phyloP scores from a whole-genome alignment of 2,888 invertebrate species.

The Palloptera scutellata region DNA sequence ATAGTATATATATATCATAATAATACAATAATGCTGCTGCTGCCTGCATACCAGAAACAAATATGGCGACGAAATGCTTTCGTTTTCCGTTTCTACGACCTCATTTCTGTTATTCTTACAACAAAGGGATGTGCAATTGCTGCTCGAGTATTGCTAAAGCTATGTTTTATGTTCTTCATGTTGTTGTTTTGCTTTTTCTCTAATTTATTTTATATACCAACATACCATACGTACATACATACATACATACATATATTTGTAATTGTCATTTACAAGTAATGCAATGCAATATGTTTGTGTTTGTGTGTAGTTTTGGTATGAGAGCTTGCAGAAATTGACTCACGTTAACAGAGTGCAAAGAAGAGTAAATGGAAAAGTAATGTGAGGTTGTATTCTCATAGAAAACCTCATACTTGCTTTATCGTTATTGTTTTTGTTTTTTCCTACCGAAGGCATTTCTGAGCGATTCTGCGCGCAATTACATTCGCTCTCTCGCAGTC shows the following conservation, averaged over 20 bases:
- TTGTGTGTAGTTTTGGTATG: background rate
- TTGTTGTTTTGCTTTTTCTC: conserved; percentile 6
- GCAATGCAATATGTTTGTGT: background rate
- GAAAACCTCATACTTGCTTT: background rate
- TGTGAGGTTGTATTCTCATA: background rate
- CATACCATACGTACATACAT: background rate
- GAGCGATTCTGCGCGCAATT: conserved; percentile 26
- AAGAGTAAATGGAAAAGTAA: background rate
- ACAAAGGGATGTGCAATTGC: background rate
- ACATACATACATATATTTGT: background rate
- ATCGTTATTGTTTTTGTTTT: conserved; percentile 9
- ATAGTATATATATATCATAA: conserved; percentile 11
- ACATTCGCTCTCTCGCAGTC: conserved; percentile 2
- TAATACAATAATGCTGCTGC: conserved; percentile 26
- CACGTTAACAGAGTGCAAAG: background rate
- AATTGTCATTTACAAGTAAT: background rate
- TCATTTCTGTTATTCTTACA: conserved; percentile 47
- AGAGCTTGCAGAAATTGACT: background rate
- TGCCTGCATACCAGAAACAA: conserved; percentile 9
- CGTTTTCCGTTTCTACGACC: conserved; percentile 64
- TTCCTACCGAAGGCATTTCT: background rate
- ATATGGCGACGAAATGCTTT: conserved; percentile 55
- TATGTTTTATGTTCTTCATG: background rate
- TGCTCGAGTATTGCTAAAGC: background rate
- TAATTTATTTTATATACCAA: conserved; percentile 22